phyloP scores from a whole-genome alignment of 2,113 vertebrate species.

The Lota lota region DNA sequence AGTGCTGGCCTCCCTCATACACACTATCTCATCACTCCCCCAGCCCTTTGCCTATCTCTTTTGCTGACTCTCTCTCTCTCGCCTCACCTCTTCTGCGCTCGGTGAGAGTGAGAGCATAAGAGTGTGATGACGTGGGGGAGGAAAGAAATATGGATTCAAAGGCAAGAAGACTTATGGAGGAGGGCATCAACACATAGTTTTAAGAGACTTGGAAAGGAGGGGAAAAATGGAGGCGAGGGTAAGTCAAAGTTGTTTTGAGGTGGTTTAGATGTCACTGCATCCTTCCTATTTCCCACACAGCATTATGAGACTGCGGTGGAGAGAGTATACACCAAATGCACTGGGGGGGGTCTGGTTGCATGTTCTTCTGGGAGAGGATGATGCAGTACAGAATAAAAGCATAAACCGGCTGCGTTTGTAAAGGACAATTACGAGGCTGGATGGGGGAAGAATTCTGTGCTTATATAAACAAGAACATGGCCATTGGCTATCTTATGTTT shows the following conservation, averaged over 20 bases:
- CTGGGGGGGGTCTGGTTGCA: too few relatives aligned
- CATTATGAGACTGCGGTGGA: too few relatives aligned
- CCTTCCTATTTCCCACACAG: neutral
- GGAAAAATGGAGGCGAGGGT: slow-evolving; percentile 4
- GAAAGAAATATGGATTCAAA: neutral
- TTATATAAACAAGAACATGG: too few relatives aligned
- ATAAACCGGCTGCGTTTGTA: too few relatives aligned
- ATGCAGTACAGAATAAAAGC: too few relatives aligned
- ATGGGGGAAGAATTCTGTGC: too few relatives aligned
- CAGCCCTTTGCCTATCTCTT: slow-evolving; percentile 31
- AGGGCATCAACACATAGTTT: too few relatives aligned
- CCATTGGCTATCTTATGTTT: too few relatives aligned
- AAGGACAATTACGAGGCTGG: too few relatives aligned
- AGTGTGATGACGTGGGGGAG: slow-evolving; percentile 13
- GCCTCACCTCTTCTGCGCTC: slow-evolving; percentile 34
- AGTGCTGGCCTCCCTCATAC: slow-evolving; percentile 61
- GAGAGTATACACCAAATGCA: too few relatives aligned
- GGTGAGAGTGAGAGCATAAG: slow-evolving; percentile 34
- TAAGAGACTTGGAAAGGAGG: slow-evolving; percentile 30
- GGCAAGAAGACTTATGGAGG: slow-evolving; percentile 10
- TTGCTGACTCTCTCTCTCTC: slow-evolving; percentile 25
- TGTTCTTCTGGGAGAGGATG: too few relatives aligned
- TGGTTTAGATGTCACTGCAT: slow-evolving; percentile 8
- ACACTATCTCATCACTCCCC: slow-evolving; percentile 30
- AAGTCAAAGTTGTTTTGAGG: neutral